Percentiles rank a stretch among this genome's conserved stretches.
phyloP scores from a whole-genome alignment of 2,797 vertebrate genomes.

The Stomatorhinus walkeri region DNA sequence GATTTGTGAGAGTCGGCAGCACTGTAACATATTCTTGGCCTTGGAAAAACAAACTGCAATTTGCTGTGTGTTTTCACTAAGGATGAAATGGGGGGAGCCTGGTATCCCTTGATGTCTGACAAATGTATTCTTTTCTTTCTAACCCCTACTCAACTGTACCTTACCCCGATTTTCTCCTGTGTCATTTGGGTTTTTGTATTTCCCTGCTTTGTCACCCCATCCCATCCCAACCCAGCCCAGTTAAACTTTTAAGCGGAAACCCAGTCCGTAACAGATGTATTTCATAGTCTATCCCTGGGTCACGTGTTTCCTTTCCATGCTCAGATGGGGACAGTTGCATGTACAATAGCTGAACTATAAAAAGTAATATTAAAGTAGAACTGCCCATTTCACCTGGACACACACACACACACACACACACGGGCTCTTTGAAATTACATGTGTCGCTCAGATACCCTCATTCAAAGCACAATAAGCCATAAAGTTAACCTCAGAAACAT shows the following conservation, averaged over 20 bases:
- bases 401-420: slow-evolving; percentile 38
- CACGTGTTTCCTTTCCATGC: not conserved
- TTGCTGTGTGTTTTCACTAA: not conserved
- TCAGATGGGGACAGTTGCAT: not conserved
- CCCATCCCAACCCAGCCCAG: not conserved
- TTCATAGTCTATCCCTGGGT: not conserved
- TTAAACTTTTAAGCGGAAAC: not conserved
- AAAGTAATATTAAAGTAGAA: not conserved
- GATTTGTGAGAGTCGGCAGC: not conserved
- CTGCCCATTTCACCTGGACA: slow-evolving; percentile 1
- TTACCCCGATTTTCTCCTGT: not conserved
- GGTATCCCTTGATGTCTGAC: not conserved
- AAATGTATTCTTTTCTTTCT: not conserved
- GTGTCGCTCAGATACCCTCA: slow-evolving; percentile 27
- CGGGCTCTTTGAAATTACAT: slow-evolving; percentile 35
- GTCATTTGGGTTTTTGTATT: not conserved
- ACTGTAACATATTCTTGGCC: not conserved
- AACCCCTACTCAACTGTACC: not conserved
- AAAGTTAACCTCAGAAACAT: slow-evolving; percentile 53
- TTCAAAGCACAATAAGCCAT: slow-evolving; percentile 45
- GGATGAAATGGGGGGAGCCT: not conserved
- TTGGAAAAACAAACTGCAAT: not conserved
- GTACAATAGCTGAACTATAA: not conserved
- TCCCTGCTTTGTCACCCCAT: not conserved
- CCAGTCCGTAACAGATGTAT: not conserved